Evolutionary conservation across 2,888 invertebrate species (phyloP), one percentile per base, ranked within the genome.

Genomic region (Drosophila crucigera): DNA sequence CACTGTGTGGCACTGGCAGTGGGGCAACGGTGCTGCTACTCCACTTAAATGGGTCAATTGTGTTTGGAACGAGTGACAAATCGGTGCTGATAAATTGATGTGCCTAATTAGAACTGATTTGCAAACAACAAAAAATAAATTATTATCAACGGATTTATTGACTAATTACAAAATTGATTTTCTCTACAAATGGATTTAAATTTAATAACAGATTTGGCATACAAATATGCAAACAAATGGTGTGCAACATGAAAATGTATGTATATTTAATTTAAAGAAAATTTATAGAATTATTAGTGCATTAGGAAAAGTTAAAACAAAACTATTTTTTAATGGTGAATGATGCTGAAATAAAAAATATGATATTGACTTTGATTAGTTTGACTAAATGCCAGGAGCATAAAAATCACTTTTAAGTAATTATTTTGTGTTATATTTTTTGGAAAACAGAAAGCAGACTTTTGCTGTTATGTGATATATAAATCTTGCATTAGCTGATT

Each of bases 11-110:
- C n/a, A n/a, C 22, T 16, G 22, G 4, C 33, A 19, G 1, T 28
- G 49, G 3, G 31, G 16, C 4, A 28, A 5, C 14, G 1, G 19
- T 16, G 28, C n/a, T 30, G 14, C 9, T 41, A 30, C 41, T 3
- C 5, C 16, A 49, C 55, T 33, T 14, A 80, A 61, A 77, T 80
- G 30, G 80, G 70, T 80, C 70, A 80, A 60, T 63, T 43, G 56
- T n/a, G 31, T n/a, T 14, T 41, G 25, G 50, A 41, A 35, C 35
- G 11, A 43, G 71, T 31, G 60, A 71, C 68, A 71, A 71, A 68
- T 71, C 41, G 41, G 59, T 35, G 35, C 43, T 30, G 31, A 5
- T 52, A 14, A 58, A 68, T 58, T 50, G 59, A 35, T 52, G 22
- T n/a, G 41, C 30, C 25, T 50, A 71, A 63, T 63, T 59, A 59